These are phyloP conservation scores for Spinus olivaceus DNA, from an alignment of 2,797 vertebrate genomes.

Conservation along the genomic window DNA sequence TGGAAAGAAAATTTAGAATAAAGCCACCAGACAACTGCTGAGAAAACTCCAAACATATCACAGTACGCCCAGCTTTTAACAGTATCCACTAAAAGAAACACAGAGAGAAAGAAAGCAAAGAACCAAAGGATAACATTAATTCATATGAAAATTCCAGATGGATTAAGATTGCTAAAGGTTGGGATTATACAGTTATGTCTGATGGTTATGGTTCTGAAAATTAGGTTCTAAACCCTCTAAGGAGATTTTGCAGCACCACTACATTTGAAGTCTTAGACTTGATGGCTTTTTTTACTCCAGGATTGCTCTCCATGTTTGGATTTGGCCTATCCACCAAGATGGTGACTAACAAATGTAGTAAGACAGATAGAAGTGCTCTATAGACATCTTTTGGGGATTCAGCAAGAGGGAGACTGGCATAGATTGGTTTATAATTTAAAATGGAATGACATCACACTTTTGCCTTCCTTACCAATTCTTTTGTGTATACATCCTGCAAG, in stretches of 20 bases:
- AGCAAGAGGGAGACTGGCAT: background rate
- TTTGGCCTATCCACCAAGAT: background rate
- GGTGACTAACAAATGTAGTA: background rate
- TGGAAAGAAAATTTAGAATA: background rate
- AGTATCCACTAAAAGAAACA: background rate
- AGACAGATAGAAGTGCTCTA: background rate
- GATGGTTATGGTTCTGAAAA: background rate
- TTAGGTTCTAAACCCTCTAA: background rate
- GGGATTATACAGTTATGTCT: background rate
- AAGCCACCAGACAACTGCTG: background rate
- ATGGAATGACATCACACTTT: background rate
- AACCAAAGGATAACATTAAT: background rate
- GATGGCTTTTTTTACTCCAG: background rate
- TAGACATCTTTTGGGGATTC: background rate
- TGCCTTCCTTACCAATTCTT: background rate
- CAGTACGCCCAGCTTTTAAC: background rate
- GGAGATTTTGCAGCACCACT: background rate
- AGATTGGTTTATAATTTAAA: background rate
- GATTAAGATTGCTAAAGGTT: background rate
- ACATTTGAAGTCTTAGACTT: background rate
- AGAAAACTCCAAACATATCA: background rate
- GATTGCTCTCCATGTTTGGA: background rate
- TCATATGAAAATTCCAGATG: background rate
- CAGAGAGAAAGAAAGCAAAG: background rate
- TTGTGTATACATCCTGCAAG: background rate